Evolutionary conservation across 2,888 invertebrate species (phyloP).

Genomic region (Andrena minutula): DNA sequence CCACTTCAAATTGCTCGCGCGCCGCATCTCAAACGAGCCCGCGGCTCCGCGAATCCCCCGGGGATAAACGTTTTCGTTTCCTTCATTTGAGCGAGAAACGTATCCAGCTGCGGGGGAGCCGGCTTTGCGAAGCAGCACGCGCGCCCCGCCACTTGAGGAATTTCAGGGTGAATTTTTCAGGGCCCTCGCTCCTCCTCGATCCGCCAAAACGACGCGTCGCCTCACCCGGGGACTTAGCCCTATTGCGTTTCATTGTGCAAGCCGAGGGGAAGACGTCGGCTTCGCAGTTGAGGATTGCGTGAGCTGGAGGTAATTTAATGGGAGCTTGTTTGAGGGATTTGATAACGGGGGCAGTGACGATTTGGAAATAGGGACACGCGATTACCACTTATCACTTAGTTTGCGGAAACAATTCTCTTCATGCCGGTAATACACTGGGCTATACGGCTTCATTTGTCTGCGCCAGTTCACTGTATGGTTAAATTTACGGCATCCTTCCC

Average conservation of each 20-base stretch:
- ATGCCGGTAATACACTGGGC: too few species aligned
- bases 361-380: too few species aligned
- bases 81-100: conserved; percentile 37
- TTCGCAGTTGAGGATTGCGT: neutral
- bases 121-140: neutral
- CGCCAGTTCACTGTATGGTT: too few species aligned
- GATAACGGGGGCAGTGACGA: too few species aligned
- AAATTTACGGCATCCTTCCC: too few species aligned
- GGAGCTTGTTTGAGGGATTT: too few species aligned
- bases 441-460: too few species aligned
- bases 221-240: neutral
- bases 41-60: conserved; percentile 38
- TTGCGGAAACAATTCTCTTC: too few species aligned
- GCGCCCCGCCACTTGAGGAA: neutral
- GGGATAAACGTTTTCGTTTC: conserved; percentile 52
- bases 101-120: conserved; percentile 6
- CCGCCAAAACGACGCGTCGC: neutral
- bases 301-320: neutral
- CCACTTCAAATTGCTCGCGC: conserved; percentile 58
- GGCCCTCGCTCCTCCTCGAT: neutral
- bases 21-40: conserved; percentile 49
- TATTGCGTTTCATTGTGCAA: neutral
- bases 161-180: conserved; percentile 11
- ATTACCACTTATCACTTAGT: too few species aligned
- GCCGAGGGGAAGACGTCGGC: neutral